Evolutionary conservation across 2,113 vertebrate species (phyloP), one percentile per base, ranked within the genome.

Genomic region (Pelodiscus sinensis): DNA sequence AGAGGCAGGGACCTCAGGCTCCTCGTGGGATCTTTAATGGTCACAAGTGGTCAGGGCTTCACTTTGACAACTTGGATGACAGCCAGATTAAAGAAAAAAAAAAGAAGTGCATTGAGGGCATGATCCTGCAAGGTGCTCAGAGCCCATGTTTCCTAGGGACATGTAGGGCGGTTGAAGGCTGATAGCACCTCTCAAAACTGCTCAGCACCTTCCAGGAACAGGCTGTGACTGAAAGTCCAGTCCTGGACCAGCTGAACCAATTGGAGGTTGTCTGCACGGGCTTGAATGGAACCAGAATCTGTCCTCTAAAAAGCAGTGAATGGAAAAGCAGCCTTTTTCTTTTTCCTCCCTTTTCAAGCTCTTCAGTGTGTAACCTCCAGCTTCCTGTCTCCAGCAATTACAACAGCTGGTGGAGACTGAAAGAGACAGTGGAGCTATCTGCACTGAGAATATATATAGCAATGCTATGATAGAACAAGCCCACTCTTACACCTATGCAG

Each of bases 11-110:
- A 52, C 0, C 16, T 16, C 1, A 1, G 10, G n/a, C 13, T 91
- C 58, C 60, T 35, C 13, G 22, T 0, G 5, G n/a, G 31, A 62
- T 62, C 57, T 58, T 25, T 27, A 29, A 29, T 62, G 27, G 52
- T 2, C 1, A 2, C 18, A 35, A 88, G 55, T 6, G 35, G 58
- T 19, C 21, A 0, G 2, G 9, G 35, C 84, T 81, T 78, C 2
- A 0, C 54, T 55, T 54, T 21, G 0, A 0, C 2, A 27, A 25
- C 24, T 68, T 0, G 0, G 35, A 27, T 38, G 60, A 24, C 1
- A 0, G 21, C 13, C 9, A 50, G 27, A 52, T 71, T 68, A 71
- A 24, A 79, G 58, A 84, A 31, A 35, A 71, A 62, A 73, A 38
- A 0, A 80, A 50, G 79, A 73, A 0, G 1, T 0, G 0, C 19